These are phyloP conservation scores for Ormia ochracea DNA, from an alignment of 2,888 invertebrate species.

Conservation along the genomic window DNA sequence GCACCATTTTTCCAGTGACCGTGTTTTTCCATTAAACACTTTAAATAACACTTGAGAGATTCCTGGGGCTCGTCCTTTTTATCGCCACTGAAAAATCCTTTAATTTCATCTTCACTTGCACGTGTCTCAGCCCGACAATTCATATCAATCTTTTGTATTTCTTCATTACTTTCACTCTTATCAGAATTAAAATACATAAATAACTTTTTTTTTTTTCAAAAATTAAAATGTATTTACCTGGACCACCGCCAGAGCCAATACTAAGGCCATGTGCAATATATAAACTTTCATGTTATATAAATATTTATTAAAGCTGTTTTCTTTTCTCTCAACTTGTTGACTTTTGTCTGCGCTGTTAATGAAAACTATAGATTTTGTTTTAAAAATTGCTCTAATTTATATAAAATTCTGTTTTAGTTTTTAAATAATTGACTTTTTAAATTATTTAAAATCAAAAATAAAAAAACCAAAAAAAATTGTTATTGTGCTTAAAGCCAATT, in stretches of 20 bases:
- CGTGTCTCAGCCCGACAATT: conserved; percentile 66
- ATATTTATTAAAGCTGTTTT: not conserved
- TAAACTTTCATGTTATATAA: conserved; percentile 31
- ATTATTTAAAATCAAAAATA: not conserved
- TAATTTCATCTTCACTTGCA: conserved; percentile 65
- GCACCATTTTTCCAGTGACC: conserved; percentile 69
- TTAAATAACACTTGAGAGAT: conserved; percentile 69
- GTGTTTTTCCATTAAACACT: conserved; percentile 71
- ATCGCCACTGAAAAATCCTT: conserved; percentile 38
- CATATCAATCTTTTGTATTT: not conserved
- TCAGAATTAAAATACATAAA: too few relatives aligned
- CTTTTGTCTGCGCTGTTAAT: not conserved
- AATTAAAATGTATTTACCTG: too few relatives aligned
- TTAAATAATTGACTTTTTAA: not conserved
- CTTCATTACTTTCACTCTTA: conserved; percentile 23
- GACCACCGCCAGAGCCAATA: not conserved
- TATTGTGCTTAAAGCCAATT: conserved; percentile 40
- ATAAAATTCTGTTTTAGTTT: conserved; percentile 1
- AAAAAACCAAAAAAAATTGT: conserved; percentile 30
- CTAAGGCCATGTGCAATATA: not conserved
- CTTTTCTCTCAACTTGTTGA: not conserved
- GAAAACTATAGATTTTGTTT: conserved; percentile 5
- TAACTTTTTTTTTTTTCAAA: too few relatives aligned
- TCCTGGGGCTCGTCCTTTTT: conserved; percentile 65
- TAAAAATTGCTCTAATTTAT: conserved; percentile 35